Base-by-base conservation (phyloP, 2,888 invertebrate species). In the Macaria notata region DNA sequence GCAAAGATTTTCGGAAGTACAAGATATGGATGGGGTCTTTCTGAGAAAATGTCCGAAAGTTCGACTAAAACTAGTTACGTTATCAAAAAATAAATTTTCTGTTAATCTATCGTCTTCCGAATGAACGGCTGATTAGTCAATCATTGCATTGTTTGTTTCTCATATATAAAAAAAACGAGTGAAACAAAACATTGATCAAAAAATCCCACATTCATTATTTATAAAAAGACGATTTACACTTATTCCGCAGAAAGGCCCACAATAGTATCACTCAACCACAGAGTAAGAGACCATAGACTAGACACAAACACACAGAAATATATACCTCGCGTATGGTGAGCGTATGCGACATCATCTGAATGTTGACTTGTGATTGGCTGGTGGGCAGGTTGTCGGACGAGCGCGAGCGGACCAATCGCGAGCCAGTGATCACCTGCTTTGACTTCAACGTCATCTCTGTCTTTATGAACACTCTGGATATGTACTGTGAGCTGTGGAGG, bases 361-460 rank as follows among this genome's bases (percentile, higher is more conserved):
- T 97, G 93, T 97, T 97, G 92, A 96, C 96, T 92, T 97, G 97
- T 63, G 97, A 97, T 88, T 97, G 97, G 91, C 97, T 97, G 80
- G 96, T 96, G 71, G 97, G 97, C 73, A 97, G 92, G 92, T 97
- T 97, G 91, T 98, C 97, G 62, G 95, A 96, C 47, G 97, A 97
- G 74, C 97, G 93, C 69, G 97, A 97, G 76, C 96, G 93, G 57
- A 95, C 94, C 79, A 97, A 92, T 73, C 95, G 95, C 73, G 95
- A 94, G 54, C 96, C 95, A 67, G 94, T 94, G 77, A 96, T 93
- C 77, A 95, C 95, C 74, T 94, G 94, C 81, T 95, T 95, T 83
- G 97, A 98, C 88, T 97, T 97, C 72, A 98, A 93, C 76, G 96
- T 94, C 97, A 98, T 98, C 92, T 98, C 98, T 78, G 97, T 97